A percentile compares a stretch with the other conserved stretches of the same genome.
Conservation (phyloP, 2,888 invertebrate species). For the Ophonus ardosiacus region DNA sequence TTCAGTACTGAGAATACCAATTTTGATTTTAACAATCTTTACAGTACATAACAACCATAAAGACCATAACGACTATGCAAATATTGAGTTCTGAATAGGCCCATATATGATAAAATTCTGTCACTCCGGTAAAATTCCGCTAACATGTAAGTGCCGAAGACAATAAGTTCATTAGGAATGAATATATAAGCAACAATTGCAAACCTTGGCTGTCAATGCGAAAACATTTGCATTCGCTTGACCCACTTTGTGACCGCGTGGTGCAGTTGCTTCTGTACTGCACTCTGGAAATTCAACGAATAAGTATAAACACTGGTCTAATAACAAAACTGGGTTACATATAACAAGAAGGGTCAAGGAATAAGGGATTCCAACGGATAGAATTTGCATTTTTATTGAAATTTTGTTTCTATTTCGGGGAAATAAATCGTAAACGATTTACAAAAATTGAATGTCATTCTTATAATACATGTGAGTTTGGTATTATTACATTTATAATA, state of each 20-base stretch:
- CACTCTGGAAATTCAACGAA: neutral
- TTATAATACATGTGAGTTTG: too few species aligned
- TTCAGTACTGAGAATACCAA: too few species aligned
- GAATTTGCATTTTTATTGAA: constrained; percentile 9
- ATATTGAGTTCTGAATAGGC: too few species aligned
- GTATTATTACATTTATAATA: too few species aligned
- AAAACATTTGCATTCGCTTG: constrained; percentile 13
- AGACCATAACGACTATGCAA: too few species aligned
- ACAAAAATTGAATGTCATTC: neutral
- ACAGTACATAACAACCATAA: too few species aligned
- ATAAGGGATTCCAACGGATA: neutral
- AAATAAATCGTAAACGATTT: neutral
- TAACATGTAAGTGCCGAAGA: neutral
- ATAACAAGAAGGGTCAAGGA: neutral
- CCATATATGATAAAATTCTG: too few species aligned
- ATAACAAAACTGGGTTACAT: constrained; percentile 4
- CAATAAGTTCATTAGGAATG: neutral
- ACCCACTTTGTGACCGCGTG: neutral
- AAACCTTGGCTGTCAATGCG: constrained; percentile 8
- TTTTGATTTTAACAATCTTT: too few species aligned
- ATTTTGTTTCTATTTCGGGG: neutral
- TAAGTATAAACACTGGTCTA: neutral
- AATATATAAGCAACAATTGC: neutral
- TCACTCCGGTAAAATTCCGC: too few species aligned
- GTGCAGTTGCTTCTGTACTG: neutral